Evolutionary conservation across 1,140 invertebrate species (phyloP), one percentile per base, ranked within the genome.

Genomic region (Portunus trituberculatus): DNA sequence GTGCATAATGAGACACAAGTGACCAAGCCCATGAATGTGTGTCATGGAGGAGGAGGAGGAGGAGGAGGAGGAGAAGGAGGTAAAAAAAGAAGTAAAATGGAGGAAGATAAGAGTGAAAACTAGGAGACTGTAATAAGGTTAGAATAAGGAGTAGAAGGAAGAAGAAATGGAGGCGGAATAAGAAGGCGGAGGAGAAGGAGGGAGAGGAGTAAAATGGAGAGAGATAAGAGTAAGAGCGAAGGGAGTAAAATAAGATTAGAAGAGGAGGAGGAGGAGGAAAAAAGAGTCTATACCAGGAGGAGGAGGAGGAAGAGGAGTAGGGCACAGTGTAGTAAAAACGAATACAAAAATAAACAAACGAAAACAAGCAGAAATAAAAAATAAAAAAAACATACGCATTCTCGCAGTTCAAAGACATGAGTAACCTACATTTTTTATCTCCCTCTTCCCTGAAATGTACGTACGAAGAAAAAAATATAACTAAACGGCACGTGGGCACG

Each of bases 41-140:
- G 67, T 76, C 67, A 76, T 25, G 45, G 20, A 16, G 45, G 86
- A 88, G 86, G 86, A 88, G 45, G 45, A 88, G 25, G 86, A 88
- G 86, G 45, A 88, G 83, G 83, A 39, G 83, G 32, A 45, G 31
- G 86, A 88, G 28, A 32, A 88, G 31, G 1, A 28, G 8, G n/a
- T 32, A 46, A 46, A 88, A 88, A 39, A 39, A 86, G n/a, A 1
- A 86, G 0, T 86, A 39, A 39, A 86, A 14, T 31, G 83, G 14
- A 12, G 16, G 16, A 46, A 14, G 48, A 59, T 32, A 88, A 88
- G 86, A 88, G 31, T 14, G 28, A 88, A 46, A 88, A 59, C 52
- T 59, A 59, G 52, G 16, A 20, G 10, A 59, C 0, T 14, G 12
- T 59, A 59, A 59, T 20, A 10, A 52, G 14, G 14, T 52, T 7